phyloP scores from a whole-genome alignment of 2,113 vertebrate species.

The Empidonax traillii region DNA sequence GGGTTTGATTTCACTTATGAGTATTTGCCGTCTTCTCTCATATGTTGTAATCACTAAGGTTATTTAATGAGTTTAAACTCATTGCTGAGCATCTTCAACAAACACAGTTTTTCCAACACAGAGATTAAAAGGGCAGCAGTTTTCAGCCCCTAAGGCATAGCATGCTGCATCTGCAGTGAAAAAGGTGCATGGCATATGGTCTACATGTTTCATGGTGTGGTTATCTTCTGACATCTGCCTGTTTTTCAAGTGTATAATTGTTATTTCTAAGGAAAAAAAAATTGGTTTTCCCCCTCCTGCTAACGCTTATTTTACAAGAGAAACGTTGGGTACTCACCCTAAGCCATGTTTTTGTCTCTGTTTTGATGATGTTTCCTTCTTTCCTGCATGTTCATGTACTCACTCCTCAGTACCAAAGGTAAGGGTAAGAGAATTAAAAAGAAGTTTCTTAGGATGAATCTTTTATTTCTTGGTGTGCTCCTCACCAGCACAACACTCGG shows the following conservation, averaged over 20 bases:
- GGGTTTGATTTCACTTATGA: neutral
- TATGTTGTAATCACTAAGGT: neutral
- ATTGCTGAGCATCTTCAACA: neutral
- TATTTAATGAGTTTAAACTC: slow-evolving; percentile 2
- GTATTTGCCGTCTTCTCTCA: neutral
- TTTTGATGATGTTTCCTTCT: neutral
- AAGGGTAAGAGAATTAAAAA: neutral
- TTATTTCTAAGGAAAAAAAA: neutral
- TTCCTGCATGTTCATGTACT: neutral
- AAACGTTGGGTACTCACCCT: neutral
- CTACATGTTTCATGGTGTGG: neutral
- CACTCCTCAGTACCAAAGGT: neutral
- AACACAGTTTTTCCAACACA: neutral
- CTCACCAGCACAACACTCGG: neutral
- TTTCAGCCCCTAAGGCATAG: neutral
- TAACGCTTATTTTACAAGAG: neutral
- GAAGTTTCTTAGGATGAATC: neutral
- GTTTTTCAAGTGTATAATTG: neutral
- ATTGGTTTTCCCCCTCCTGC: neutral
- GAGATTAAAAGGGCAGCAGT: neutral
- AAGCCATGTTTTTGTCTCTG: neutral
- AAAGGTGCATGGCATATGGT: neutral
- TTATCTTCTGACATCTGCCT: neutral
- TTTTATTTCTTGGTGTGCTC: neutral
- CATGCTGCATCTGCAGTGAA: neutral